phyloP scores from a whole-genome alignment of 2,113 vertebrate genomes.

The Rhineura floridana region DNA sequence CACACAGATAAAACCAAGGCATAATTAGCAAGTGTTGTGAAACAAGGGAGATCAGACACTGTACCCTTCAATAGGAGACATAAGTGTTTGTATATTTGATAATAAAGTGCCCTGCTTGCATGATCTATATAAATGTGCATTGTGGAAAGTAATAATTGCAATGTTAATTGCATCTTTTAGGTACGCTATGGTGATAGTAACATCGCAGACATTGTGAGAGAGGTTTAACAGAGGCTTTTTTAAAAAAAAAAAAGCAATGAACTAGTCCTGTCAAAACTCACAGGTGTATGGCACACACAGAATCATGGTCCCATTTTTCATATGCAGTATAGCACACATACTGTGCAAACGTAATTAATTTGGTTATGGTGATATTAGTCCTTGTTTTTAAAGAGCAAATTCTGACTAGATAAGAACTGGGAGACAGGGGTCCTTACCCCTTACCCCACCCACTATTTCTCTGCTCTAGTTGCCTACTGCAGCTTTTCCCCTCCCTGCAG shows the following conservation, averaged over 20 bases:
- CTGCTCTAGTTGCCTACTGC: background rate
- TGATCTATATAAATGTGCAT: background rate
- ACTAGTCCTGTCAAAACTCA: background rate
- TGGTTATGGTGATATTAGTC: background rate
- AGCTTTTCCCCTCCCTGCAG: background rate
- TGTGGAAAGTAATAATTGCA: background rate
- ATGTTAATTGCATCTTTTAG: background rate
- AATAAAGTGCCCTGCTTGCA: background rate
- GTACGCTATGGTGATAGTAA: background rate
- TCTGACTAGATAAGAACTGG: background rate
- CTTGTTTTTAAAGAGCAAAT: background rate
- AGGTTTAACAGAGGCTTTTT: background rate
- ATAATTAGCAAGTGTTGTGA: slow-evolving; percentile 18
- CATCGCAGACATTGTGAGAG: background rate
- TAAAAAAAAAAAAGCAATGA: background rate
- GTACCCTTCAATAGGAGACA: background rate
- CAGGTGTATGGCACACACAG: background rate
- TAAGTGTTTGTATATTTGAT: background rate
- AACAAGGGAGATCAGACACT: background rate
- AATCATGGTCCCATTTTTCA: background rate
- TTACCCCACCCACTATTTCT: background rate
- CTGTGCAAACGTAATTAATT: background rate
- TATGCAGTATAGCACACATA: background rate
- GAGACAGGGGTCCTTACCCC: background rate
- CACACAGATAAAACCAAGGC: slow-evolving; percentile 10